These are phyloP conservation scores for Danio tinwini DNA, from an alignment of 2,797 vertebrate genomes.

Conservation along the genomic window DNA sequence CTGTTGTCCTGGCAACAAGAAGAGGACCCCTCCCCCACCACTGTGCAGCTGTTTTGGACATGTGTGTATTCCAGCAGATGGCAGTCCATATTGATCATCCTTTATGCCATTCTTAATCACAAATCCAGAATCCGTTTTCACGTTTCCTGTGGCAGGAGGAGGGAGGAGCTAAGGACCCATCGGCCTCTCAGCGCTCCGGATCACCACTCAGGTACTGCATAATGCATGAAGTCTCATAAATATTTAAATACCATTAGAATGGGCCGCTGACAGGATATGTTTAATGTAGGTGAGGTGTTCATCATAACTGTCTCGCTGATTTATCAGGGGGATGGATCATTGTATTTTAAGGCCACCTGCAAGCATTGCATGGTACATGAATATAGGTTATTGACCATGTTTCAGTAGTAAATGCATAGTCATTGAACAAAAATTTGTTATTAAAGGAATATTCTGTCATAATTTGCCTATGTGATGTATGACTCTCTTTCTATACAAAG, in stretches of 20 bases:
- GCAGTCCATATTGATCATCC: conserved; percentile 33
- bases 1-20: conserved; percentile 61
- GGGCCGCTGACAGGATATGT: conserved; percentile 12
- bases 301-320: background rate
- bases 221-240: conserved; percentile 46
- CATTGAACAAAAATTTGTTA: too few species aligned
- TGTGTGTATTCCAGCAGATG: conserved; percentile 42
- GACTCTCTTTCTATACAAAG: too few species aligned
- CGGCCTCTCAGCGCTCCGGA: conserved; percentile 31
- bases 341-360: conserved; percentile 2
- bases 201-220: conserved; percentile 37
- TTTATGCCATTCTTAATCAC: conserved; percentile 15
- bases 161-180: conserved; percentile 13
- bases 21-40: conserved; percentile 18
- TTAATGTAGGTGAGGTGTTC: conserved; percentile 33
- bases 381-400: background rate
- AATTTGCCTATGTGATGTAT: too few species aligned
- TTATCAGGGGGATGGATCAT: background rate
- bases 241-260: conserved; percentile 44
- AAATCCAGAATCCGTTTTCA: conserved; percentile 10
- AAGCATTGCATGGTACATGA: background rate
- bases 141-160: conserved; percentile 8
- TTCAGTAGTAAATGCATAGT: too few species aligned
- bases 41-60: conserved; percentile 36
- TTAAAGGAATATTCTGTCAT: too few species aligned